Percentiles rank a stretch among this genome's conserved stretches.
These are phyloP conservation scores for Notolabrus celidotus DNA, from an alignment of 2,797 vertebrate species.

Conservation along the genomic window DNA sequence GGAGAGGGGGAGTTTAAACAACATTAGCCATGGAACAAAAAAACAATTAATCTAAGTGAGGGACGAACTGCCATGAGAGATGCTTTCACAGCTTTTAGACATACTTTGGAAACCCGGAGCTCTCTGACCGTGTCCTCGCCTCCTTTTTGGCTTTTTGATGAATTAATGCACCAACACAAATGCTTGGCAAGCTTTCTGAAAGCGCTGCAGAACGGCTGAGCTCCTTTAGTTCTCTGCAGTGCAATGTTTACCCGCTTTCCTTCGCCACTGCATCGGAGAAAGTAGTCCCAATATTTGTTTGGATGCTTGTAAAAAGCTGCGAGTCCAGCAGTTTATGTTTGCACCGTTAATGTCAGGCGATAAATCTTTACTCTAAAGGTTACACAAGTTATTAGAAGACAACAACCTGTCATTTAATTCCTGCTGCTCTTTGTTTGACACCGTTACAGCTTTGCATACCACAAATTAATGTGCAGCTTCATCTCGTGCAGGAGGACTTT, in stretches of 20 bases:
- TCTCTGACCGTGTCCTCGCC: slow-evolving; percentile 23
- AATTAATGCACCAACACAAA: background rate
- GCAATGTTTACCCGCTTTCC: no score
- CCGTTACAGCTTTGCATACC: background rate
- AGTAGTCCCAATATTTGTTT: no score
- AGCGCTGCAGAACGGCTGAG: slow-evolving; percentile 1
- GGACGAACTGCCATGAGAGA: no score
- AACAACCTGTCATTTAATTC: slow-evolving; percentile 12
- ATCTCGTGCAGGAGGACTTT: background rate
- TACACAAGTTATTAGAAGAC: background rate
- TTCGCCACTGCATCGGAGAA: no score
- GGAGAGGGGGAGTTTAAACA: slow-evolving; percentile 9
- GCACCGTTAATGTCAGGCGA: background rate
- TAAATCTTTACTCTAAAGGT: slow-evolving; percentile 7
- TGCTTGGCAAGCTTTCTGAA: slow-evolving; percentile 12
- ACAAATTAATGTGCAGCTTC: background rate
- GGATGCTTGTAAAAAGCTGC: background rate
- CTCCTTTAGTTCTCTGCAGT: slow-evolving; percentile 14
- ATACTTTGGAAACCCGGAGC: no score
- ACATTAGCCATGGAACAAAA: background rate
- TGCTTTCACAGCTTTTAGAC: no score
- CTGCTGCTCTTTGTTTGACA: background rate
- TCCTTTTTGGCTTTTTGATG: slow-evolving; percentile 14
- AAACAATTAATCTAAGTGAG: background rate
- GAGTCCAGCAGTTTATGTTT: background rate